Evolutionary conservation across 2,113 vertebrate genomes (phyloP).

Genomic region (Seriola dumerili): DNA sequence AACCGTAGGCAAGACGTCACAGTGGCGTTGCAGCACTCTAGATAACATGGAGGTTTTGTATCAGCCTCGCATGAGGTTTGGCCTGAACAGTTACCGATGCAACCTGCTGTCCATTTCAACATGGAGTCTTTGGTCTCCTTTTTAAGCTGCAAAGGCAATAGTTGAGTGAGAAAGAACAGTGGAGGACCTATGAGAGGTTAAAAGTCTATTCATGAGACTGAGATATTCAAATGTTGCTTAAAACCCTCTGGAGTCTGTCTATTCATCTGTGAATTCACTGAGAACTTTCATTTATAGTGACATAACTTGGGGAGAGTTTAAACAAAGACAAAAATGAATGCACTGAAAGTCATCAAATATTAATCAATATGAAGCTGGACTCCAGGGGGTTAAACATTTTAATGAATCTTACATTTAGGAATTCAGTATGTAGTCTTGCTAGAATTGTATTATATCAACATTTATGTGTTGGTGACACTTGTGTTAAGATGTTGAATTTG

Average conservation of each 20-base stretch:
- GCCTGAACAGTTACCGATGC: slow-evolving; percentile 78
- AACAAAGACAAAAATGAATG: too few relatives aligned
- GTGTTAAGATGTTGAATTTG: too few relatives aligned
- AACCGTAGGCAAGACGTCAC: slow-evolving; percentile 84
- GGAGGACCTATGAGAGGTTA: not conserved
- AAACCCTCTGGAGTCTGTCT: not conserved
- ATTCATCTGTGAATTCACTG: not conserved
- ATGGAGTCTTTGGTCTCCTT: slow-evolving; percentile 37
- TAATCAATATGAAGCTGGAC: not conserved
- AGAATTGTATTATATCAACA: not conserved
- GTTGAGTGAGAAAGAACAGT: not conserved
- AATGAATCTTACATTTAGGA: not conserved
- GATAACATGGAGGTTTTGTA: slow-evolving; percentile 70
- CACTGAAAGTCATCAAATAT: too few relatives aligned
- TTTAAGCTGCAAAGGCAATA: slow-evolving; percentile 81
- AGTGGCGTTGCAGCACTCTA: slow-evolving; percentile 86
- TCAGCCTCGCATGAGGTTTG: slow-evolving; percentile 57
- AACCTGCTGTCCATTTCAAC: slow-evolving; percentile 77
- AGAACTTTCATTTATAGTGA: not conserved
- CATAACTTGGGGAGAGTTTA: not conserved
- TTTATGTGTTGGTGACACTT: not conserved
- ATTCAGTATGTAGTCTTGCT: not conserved
- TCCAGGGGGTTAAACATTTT: not conserved
- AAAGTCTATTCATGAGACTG: not conserved
- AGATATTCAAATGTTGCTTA: not conserved